These are phyloP conservation scores for Ostrea edulis DNA, from an alignment of 1,140 invertebrate genomes.

Conservation along the genomic window DNA sequence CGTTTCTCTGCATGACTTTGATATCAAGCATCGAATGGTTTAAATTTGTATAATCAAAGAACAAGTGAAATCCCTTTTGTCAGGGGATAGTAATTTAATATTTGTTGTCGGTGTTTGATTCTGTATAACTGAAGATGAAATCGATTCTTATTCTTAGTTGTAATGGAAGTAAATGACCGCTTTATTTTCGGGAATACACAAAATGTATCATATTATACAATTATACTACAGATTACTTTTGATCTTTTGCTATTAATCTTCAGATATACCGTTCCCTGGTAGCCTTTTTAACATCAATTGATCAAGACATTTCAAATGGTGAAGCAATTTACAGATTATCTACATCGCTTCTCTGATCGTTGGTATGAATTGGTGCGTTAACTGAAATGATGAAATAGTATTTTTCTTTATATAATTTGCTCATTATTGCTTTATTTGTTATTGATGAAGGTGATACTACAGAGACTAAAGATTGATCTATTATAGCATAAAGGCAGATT, in stretches of 20 bases:
- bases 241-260: slow-evolving; percentile 28
- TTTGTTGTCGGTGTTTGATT: slow-evolving; percentile 7
- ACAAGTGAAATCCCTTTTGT: not conserved
- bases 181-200: not conserved
- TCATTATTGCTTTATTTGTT: no score
- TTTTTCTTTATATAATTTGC: no score
- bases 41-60: slow-evolving; percentile 13
- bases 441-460: no score
- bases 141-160: not conserved
- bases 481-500: no score
- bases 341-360: not conserved
- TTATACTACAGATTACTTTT: not conserved
- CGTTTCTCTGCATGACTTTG: not conserved
- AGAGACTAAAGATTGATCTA: no score
- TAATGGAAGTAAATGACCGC: not conserved
- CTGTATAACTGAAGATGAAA: slow-evolving; percentile 2
- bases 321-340: not conserved
- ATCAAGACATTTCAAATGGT: not conserved
- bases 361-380: not conserved
- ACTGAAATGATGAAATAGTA: not conserved
- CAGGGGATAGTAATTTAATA: slow-evolving; percentile 17
- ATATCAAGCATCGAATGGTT: slow-evolving; percentile 1
- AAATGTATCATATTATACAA: slow-evolving; percentile 28
- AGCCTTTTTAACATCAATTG: not conserved
- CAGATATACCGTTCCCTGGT: not conserved